Evolutionary conservation across 2,113 vertebrate genomes (phyloP), one percentile per base, ranked within the genome.

Genomic region (Pseudopodoces humilis): DNA sequence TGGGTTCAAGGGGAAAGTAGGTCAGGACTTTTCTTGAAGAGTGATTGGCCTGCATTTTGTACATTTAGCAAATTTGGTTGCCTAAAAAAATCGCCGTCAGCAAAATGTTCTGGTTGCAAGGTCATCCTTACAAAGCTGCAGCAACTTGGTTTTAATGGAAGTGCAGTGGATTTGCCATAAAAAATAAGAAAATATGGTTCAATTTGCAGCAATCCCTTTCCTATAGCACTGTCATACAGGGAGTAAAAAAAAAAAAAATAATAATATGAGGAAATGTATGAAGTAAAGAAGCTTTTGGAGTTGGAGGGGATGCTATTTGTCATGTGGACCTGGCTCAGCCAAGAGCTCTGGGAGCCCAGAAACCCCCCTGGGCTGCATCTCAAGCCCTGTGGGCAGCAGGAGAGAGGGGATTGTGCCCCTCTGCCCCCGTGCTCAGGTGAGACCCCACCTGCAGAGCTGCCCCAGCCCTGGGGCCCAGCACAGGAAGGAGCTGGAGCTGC

Each of bases 1-100:
- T 62, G 18, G 21, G 9, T 95, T 97, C 94, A 96, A 97, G 94
- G 72, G 78, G 52, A 96, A 96, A 97, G 95, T 97, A 96, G 95
- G 96, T 97, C 93, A 97, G 90, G 92, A 96, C 82, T 81, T 92
- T 82, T 39, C 39, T 39, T 95, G 64, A 92, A 92, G 60, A 95
- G 85, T 10, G 76, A 86, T 90, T 97, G 90, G 96, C 72, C 69
- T 68, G 86, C 37, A 55, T 95, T 95, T 97, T 93, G 95, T 95
- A 88, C 65, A 65, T 83, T 95, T 96, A 93, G 95, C 96, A 97
- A 93, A 90, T 96, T 92, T 81, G 58, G 90, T 96, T 96, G 86
- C 90, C 88, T 95, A 88, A 90, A 94, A 94, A 92, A 88, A 84
- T 96, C 65, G 41, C 83, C 1, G 68, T 97, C 96, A 95, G 94